Evolutionary conservation across 2,797 vertebrate species (phyloP).

Genomic region (Clarias fuscus): DNA sequence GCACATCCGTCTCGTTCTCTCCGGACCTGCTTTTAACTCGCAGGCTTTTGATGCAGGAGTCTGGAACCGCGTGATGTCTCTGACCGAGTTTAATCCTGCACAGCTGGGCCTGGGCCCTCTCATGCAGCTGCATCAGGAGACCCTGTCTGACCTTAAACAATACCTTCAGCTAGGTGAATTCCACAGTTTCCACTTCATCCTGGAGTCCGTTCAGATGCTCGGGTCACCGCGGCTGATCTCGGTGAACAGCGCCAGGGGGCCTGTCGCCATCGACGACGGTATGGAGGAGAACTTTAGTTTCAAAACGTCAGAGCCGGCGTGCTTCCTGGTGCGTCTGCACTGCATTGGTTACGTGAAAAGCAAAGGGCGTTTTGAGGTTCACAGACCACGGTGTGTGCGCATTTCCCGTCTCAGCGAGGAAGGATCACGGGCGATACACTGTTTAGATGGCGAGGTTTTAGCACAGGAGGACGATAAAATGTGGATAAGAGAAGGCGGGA

Average conservation of each 20-base stretch:
- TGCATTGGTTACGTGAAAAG: conserved; percentile 54
- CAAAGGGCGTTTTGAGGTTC: conserved; percentile 38
- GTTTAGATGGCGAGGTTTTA: conserved; percentile 38
- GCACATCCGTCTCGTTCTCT: conserved; percentile 48
- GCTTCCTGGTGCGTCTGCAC: conserved; percentile 55
- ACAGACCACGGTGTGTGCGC: conserved; percentile 45
- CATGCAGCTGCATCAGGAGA: conserved; percentile 59
- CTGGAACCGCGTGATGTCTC: conserved; percentile 48
- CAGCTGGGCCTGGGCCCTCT: conserved; percentile 44
- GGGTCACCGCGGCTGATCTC: conserved; percentile 43
- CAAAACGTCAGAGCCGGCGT: conserved; percentile 49
- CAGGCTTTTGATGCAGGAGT: conserved; percentile 60
- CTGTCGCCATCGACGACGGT: conserved; percentile 58
- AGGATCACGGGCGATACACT: conserved; percentile 21
- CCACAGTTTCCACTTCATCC: conserved; percentile 58
- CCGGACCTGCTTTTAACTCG: conserved; percentile 42
- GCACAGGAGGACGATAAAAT: conserved; percentile 47
- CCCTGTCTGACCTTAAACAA: conserved; percentile 44
- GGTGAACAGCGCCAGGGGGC: conserved; percentile 34
- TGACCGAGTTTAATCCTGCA: conserved; percentile 57
- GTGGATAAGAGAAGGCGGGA: conserved; percentile 56
- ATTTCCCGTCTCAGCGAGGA: conserved; percentile 34
- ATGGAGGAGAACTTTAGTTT: conserved; percentile 59
- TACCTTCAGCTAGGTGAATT: conserved; percentile 58
- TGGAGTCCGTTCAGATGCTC: conserved; percentile 48